Percentiles rank a stretch among this genome's conserved stretches.
These are phyloP conservation scores for Cyrtonyx montezumae DNA, from an alignment of 2,113 vertebrate species.

Conservation along the genomic window DNA sequence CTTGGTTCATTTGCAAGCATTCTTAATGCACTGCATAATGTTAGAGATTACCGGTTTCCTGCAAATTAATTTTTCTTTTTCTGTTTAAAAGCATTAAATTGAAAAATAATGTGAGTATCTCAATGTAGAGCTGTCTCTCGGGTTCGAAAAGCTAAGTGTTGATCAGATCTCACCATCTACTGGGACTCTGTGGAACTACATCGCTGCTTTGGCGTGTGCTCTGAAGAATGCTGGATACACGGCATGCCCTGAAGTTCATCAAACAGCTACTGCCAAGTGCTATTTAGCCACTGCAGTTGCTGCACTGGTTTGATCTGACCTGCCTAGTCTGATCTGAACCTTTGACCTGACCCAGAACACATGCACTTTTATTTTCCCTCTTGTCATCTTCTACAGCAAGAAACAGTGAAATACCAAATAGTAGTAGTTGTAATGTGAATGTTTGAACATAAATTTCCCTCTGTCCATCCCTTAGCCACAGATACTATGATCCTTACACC, in stretches of 20 bases:
- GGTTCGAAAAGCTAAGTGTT: neutral
- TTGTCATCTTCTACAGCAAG: neutral
- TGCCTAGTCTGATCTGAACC: neutral
- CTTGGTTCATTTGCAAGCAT: slow-evolving; percentile 28
- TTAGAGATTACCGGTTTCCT: neutral
- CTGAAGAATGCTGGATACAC: neutral
- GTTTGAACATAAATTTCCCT: neutral
- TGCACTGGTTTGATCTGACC: neutral
- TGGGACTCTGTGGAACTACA: slow-evolving; percentile 44
- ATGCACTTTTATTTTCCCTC: neutral
- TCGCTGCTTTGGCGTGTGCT: neutral
- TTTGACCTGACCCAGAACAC: neutral
- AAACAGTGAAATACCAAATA: neutral
- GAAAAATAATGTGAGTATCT: neutral
- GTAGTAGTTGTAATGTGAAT: neutral
- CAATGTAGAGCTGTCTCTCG: neutral
- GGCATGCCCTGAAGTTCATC: fast-evolving
- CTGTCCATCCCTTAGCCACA: neutral
- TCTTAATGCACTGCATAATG: slow-evolving; percentile 9
- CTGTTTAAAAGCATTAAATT: neutral
- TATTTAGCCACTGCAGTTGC: neutral
- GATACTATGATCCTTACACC: neutral
- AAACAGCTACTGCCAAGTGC: neutral
- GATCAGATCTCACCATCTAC: slow-evolving; percentile 59
- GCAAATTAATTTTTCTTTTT: neutral